phyloP scores from a whole-genome alignment of 2,113 vertebrate species.

The Takifugu flavidus region DNA sequence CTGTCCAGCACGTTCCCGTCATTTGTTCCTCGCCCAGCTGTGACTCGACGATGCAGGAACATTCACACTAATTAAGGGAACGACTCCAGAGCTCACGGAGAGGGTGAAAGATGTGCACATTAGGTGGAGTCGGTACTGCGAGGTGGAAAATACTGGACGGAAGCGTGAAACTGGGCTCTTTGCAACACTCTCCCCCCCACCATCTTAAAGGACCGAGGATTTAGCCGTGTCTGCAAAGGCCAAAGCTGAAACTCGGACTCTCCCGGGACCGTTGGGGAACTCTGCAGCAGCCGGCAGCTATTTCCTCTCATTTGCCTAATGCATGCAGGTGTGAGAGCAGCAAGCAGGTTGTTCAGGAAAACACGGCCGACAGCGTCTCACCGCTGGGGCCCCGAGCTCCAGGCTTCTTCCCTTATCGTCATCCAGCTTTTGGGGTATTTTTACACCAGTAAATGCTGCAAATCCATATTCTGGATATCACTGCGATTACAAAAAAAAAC shows the following conservation, averaged over 20 bases:
- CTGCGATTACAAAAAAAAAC: neutral
- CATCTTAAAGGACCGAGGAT: neutral
- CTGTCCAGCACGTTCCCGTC: no score
- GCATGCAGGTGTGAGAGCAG: slow-evolving; percentile 35
- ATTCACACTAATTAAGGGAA: no score
- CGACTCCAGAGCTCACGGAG: no score
- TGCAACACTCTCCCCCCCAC: no score
- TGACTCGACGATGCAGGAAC: no score
- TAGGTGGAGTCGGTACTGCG: no score
- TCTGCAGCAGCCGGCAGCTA: slow-evolving; percentile 11
- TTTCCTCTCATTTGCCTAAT: slow-evolving; percentile 17
- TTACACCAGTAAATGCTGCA: slow-evolving; percentile 4
- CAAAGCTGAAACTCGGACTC: slow-evolving; percentile 10
- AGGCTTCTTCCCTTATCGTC: slow-evolving; percentile 28
- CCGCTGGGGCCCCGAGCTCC: slow-evolving; percentile 12
- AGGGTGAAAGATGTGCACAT: no score
- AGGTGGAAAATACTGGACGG: no score
- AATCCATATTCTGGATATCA: slow-evolving; percentile 1
- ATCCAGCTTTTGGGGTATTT: slow-evolving; percentile 13
- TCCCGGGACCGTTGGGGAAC: slow-evolving; percentile 5
- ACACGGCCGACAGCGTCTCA: slow-evolving; percentile 21
- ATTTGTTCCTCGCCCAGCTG: no score
- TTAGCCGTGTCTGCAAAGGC: slow-evolving; percentile 18
- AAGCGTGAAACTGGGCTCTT: no score
- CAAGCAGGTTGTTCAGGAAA: slow-evolving; percentile 29